phyloP scores from a whole-genome alignment of 2,888 invertebrate species.

The Allacma fusca region DNA sequence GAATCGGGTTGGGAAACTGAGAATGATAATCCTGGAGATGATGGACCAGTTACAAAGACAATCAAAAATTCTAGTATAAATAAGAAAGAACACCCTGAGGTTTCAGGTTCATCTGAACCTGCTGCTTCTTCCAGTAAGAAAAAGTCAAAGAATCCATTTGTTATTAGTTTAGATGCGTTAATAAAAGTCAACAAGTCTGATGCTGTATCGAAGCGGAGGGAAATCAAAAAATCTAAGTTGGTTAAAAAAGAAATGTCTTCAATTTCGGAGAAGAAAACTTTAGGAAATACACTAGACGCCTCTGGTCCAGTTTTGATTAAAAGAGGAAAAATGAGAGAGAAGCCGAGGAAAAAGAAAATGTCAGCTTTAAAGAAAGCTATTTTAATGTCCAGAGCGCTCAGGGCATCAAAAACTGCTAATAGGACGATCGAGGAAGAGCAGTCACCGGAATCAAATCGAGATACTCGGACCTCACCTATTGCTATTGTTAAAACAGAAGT shows the following conservation, averaged over 20 bases:
- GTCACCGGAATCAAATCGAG: neutral
- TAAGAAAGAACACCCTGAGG: no score
- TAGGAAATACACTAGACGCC: slow-evolving; percentile 57
- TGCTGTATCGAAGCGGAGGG: slow-evolving; percentile 11
- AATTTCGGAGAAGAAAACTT: slow-evolving; percentile 44
- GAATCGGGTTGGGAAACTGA: slow-evolving; percentile 14
- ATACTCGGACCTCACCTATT: neutral
- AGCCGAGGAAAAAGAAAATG: slow-evolving; percentile 64
- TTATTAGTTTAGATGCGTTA: slow-evolving; percentile 50
- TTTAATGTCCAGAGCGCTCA: slow-evolving; percentile 52
- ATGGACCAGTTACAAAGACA: no score
- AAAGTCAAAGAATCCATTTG: slow-evolving; percentile 52
- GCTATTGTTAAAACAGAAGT: no score
- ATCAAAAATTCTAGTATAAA: no score
- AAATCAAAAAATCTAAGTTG: slow-evolving; percentile 16
- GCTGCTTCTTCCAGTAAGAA: slow-evolving; percentile 36
- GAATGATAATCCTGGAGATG: slow-evolving; percentile 8
- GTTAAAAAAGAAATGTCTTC: neutral
- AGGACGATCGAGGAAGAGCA: neutral
- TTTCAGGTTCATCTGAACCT: neutral
- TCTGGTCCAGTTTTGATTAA: slow-evolving; percentile 56
- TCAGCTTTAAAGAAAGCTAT: slow-evolving; percentile 66
- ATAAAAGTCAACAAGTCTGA: slow-evolving; percentile 12
- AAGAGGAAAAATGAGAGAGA: slow-evolving; percentile 67
- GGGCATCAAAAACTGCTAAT: slow-evolving; percentile 35